phyloP scores from a whole-genome alignment of 2,113 vertebrate genomes.

The Aplodontia rufa region DNA sequence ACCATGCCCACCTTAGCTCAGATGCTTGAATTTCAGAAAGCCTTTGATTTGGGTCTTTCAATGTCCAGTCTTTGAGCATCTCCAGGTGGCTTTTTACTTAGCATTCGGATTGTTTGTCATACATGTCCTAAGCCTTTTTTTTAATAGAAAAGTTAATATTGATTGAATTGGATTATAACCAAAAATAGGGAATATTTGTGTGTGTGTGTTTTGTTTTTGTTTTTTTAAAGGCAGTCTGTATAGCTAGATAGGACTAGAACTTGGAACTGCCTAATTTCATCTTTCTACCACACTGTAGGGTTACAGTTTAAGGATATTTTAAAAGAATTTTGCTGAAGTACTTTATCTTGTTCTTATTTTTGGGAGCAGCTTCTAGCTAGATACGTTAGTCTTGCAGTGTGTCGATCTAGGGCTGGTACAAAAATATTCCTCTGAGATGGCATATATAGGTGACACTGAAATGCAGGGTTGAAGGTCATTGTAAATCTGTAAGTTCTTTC shows the following conservation, averaged over 20 bases:
- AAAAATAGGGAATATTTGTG: not conserved
- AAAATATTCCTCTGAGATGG: not conserved
- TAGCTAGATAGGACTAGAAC: not conserved
- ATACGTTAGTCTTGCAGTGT: not conserved
- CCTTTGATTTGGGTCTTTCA: not conserved
- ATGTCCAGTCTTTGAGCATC: not conserved
- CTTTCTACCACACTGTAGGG: not conserved
- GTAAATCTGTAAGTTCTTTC: not conserved
- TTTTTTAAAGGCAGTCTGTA: too few species aligned
- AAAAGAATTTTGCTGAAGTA: slow-evolving; percentile 27
- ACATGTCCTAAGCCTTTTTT: not conserved
- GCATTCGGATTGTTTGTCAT: not conserved
- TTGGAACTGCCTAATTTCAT: not conserved
- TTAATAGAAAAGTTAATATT: not conserved
- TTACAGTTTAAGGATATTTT: slow-evolving; percentile 30
- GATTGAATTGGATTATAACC: slow-evolving; percentile 23
- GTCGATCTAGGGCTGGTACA: not conserved
- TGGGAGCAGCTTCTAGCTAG: not conserved
- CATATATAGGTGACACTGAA: not conserved
- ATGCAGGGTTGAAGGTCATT: not conserved
- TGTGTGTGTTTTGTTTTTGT: too few species aligned
- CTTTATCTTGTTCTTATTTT: not conserved
- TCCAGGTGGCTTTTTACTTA: not conserved
- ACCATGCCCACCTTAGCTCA: not conserved
- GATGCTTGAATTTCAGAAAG: not conserved